These are phyloP conservation scores for Coleophora deauratella DNA, from an alignment of 2,888 invertebrate genomes.

Conservation along the genomic window DNA sequence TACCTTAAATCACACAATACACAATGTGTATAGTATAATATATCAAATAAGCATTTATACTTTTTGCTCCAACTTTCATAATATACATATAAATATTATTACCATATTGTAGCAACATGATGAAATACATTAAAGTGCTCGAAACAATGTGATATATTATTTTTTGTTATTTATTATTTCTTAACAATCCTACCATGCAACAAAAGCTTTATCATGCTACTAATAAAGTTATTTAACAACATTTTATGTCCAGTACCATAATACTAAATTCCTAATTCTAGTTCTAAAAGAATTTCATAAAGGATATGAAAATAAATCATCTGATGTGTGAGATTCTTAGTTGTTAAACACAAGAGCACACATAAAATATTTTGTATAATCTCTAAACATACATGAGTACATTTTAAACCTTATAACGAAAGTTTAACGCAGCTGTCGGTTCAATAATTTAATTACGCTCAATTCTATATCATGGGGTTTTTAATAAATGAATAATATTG, in stretches of 20 bases:
- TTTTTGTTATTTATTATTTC: constrained; percentile 41
- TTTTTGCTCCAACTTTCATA: constrained; percentile 43
- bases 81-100: constrained; percentile 55
- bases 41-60: constrained; percentile 46
- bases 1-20: constrained; percentile 39
- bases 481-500: no score
- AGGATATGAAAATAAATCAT: constrained; percentile 36
- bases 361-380: constrained; percentile 20
- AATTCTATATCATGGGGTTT: no score
- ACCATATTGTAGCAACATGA: constrained; percentile 49
- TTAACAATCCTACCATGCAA: constrained; percentile 62
- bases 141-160: constrained; percentile 42
- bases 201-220: constrained; percentile 56
- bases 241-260: constrained; percentile 50
- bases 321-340: constrained; percentile 33
- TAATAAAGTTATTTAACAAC: constrained; percentile 47
- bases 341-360: constrained; percentile 20
- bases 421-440: constrained; percentile 14
- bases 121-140: constrained; percentile 38
- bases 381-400: constrained; percentile 19
- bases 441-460: no score
- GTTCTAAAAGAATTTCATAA: constrained; percentile 25
- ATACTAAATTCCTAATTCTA: constrained; percentile 46
- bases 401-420: constrained; percentile 9
- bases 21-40: constrained; percentile 28